A percentile compares a stretch with the other conserved stretches of the same genome.
Conservation (phyloP, 2,888 invertebrate species). For the Rhorus exstirpatorius region DNA sequence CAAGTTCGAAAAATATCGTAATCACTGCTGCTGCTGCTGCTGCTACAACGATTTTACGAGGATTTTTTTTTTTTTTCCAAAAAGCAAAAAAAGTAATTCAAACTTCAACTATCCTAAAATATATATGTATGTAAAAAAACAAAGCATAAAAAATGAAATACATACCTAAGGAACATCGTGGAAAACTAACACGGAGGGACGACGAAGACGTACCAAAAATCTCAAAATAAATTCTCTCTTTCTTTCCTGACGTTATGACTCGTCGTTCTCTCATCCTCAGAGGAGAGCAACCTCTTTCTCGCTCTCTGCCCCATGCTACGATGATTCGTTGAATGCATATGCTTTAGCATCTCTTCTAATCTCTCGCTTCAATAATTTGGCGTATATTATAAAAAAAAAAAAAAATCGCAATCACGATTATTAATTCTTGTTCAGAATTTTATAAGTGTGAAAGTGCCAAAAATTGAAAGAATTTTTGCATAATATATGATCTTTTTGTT, state of each 20-base stretch:
- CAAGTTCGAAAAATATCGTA: too few relatives aligned
- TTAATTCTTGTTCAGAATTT: slow-evolving; percentile 2
- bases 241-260: slow-evolving; percentile 48
- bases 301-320: slow-evolving; percentile 42
- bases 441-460: background rate
- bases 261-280: slow-evolving; percentile 23
- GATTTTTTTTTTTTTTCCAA: too few relatives aligned
- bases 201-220: slow-evolving; percentile 44
- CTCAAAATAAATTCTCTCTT: slow-evolving; percentile 65
- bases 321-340: slow-evolving; percentile 11
- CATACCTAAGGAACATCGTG: slow-evolving; percentile 42
- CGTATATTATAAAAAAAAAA: background rate
- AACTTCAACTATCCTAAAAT: background rate
- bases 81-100: slow-evolving; percentile 4
- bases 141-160: slow-evolving; percentile 36
- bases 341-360: slow-evolving; percentile 33
- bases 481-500: slow-evolving; percentile 12
- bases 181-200: slow-evolving; percentile 24
- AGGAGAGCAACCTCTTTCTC: slow-evolving; percentile 27
- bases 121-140: too few relatives aligned
- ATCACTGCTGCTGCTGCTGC: too few relatives aligned
- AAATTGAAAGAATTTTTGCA: slow-evolving; percentile 7
- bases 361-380: slow-evolving; percentile 54
- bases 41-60: too few relatives aligned
- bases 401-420: slow-evolving; percentile 13